phyloP scores from a whole-genome alignment of 1,140 invertebrate species.

The Heliconius nattereri region DNA sequence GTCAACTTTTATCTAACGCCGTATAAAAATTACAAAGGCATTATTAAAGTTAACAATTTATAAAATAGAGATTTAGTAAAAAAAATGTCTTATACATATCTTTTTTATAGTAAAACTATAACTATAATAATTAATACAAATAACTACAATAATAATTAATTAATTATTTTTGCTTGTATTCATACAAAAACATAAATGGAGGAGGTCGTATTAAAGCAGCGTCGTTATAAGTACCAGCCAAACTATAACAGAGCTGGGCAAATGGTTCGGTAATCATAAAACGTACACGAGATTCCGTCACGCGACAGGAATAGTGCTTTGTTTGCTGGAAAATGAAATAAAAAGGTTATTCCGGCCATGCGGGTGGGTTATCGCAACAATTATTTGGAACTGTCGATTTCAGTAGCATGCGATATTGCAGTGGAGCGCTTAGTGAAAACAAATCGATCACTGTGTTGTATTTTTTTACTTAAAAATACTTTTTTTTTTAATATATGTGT shows the following conservation, averaged over 20 bases:
- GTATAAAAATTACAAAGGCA: background rate
- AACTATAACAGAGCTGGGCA: conserved; percentile 39
- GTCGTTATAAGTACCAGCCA: conserved; percentile 27
- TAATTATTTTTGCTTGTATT: background rate
- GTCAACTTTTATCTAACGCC: background rate
- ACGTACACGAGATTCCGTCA: conserved; percentile 50
- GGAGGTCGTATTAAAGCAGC: conserved; percentile 19
- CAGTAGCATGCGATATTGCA: conserved; percentile 23
- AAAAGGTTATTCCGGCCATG: conserved; percentile 31
- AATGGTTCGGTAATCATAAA: conserved; percentile 49
- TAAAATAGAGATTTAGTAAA: background rate
- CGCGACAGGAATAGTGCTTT: conserved; percentile 43
- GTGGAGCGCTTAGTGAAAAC: conserved; percentile 17
- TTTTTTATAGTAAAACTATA: too few relatives aligned
- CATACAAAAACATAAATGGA: background rate
- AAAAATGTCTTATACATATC: too few relatives aligned
- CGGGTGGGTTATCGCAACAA: conserved; percentile 28
- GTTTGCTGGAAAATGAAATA: conserved; percentile 34
- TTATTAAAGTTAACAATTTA: background rate
- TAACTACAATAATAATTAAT: too few relatives aligned
- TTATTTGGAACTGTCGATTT: conserved; percentile 34
- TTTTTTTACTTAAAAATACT: background rate
- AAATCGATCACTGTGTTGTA: background rate
- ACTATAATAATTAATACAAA: too few relatives aligned
- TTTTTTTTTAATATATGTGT: background rate